phyloP scores from a whole-genome alignment of 2,888 invertebrate genomes.

The Ganaspis brasiliensis region DNA sequence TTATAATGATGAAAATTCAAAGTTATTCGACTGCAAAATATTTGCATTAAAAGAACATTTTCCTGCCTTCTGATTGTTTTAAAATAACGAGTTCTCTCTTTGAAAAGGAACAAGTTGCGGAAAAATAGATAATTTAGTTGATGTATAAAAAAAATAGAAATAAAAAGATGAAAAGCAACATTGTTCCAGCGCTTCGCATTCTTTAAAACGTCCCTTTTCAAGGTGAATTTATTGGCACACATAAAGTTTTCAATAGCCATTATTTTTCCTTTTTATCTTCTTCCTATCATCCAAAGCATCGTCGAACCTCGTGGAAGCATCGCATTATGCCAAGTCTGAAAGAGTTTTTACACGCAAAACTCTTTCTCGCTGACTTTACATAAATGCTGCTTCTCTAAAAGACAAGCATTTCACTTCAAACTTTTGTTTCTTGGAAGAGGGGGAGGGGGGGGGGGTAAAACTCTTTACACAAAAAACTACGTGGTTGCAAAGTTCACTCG shows the following conservation, averaged over 20 bases:
- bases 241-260: constrained; percentile 34
- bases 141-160: constrained; percentile 7
- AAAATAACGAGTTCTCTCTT: not conserved
- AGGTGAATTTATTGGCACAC: constrained; percentile 28
- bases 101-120: not conserved
- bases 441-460: not conserved
- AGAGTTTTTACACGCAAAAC: constrained; percentile 40
- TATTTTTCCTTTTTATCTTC: constrained; percentile 33
- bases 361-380: constrained; percentile 36
- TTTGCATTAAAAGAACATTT: not conserved
- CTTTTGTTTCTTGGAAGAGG: constrained; percentile 39
- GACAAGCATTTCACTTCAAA: constrained; percentile 40
- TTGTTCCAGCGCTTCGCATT: constrained; percentile 2
- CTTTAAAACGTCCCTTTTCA: constrained; percentile 26
- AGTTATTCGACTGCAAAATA: not conserved
- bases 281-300: constrained; percentile 10
- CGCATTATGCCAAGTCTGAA: constrained; percentile 31
- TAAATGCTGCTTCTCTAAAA: constrained; percentile 38
- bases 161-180: constrained; percentile 20
- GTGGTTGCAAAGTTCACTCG: constrained; percentile 16
- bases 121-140: constrained; percentile 15
- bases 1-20: not conserved
- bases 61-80: not conserved
- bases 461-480: constrained; percentile 6
- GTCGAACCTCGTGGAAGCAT: constrained; percentile 29